A percentile compares a stretch with the other conserved stretches of the same genome.
Evolutionary conservation across 1,140 invertebrate genomes (phyloP).

Genomic region (Sycobia sp.): DNA sequence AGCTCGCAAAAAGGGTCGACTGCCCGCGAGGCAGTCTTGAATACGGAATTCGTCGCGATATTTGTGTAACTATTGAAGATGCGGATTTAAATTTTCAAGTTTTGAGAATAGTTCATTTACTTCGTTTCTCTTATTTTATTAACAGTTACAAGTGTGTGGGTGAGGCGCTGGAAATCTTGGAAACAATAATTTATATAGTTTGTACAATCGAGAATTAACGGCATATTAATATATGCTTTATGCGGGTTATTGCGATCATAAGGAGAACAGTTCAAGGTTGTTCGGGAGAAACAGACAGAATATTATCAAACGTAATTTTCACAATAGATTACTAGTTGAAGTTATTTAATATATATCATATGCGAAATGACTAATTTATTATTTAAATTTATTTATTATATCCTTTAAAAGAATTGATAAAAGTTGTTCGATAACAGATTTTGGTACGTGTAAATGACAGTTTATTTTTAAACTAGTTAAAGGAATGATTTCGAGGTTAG

Average conservation of each 20-base stretch:
- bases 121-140: conserved; percentile 4
- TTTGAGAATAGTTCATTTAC: no score
- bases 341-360: no score
- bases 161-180: no score
- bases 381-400: no score
- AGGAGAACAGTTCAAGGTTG: background rate
- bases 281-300: background rate
- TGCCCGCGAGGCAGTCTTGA: conserved; percentile 9
- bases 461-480: no score
- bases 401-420: no score
- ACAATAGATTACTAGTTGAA: background rate
- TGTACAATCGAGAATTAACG: background rate
- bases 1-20: conserved; percentile 9
- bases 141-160: background rate
- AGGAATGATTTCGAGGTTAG: no score
- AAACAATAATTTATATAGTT: no score
- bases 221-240: background rate
- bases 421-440: no score
- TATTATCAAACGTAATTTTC: conserved; percentile 11
- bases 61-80: background rate
- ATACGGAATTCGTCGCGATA: background rate
- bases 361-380: no score
- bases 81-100: no score
- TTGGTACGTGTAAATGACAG: no score
- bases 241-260: background rate